Evolutionary conservation across 2,797 vertebrate species (phyloP).

Genomic region (Yasuhikotakia modesta): DNA sequence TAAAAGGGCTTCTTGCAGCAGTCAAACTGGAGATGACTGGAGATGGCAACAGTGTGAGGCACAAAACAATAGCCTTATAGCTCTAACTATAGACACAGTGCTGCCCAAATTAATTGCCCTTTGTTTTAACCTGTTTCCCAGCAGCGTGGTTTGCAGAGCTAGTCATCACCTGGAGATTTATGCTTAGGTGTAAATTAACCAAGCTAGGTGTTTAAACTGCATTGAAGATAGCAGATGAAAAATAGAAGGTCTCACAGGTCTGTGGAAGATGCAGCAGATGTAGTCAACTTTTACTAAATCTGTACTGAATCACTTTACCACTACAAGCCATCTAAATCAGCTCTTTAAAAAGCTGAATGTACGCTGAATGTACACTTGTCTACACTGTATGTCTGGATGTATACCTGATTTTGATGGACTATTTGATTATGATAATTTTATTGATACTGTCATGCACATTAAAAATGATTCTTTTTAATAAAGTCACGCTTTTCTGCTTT

Average conservation of each 20-base stretch:
- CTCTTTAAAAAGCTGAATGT: neutral
- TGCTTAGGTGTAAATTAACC: neutral
- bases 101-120: no score
- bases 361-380: neutral
- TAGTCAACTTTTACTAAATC: neutral
- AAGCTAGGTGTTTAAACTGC: neutral
- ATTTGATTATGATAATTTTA: neutral
- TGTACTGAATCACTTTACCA: neutral
- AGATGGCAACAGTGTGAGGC: no score
- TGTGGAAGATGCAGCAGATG: neutral
- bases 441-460: no score
- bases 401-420: neutral
- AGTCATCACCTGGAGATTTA: neutral
- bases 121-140: neutral
- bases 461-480: no score
- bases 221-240: neutral
- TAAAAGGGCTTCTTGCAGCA: neutral
- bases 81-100: no score
- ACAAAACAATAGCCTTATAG: neutral
- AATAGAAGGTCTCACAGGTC: no score
- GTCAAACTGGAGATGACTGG: neutral
- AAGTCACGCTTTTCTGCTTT: no score
- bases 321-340: neutral
- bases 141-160: neutral
- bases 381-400: neutral